These are phyloP conservation scores for Triplophysa yarkandensis DNA, from an alignment of 2,797 vertebrate species.

Conservation along the genomic window DNA sequence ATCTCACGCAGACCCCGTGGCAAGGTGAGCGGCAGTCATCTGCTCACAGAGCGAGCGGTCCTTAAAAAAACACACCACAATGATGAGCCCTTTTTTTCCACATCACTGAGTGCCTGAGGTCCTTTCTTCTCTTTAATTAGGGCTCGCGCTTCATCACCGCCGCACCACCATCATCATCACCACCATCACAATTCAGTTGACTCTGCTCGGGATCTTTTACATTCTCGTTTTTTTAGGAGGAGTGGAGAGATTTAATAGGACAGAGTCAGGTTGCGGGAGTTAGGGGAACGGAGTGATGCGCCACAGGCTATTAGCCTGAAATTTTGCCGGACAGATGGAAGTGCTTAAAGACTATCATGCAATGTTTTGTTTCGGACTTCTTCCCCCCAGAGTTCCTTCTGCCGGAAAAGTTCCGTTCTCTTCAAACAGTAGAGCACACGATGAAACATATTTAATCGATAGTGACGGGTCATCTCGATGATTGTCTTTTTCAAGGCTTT, in stretches of 20 bases:
- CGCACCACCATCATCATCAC: constrained; percentile 53
- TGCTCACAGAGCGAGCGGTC: constrained; percentile 85
- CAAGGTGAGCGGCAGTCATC: constrained; percentile 98
- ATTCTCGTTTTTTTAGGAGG: constrained; percentile 71
- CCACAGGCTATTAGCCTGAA: constrained; percentile 93
- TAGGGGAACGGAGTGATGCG: constrained; percentile 78
- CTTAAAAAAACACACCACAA: constrained; percentile 69
- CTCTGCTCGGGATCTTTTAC: constrained; percentile 63
- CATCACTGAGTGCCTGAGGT: constrained; percentile 87
- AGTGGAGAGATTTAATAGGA: constrained; percentile 92
- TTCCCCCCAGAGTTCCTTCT: constrained; percentile 64
- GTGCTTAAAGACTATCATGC: constrained; percentile 96
- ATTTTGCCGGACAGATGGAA: constrained; percentile 96
- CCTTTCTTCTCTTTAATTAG: constrained; percentile 75
- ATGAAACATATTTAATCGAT: constrained; percentile 30
- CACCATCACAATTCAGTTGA: constrained; percentile 56
- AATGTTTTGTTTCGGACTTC: constrained; percentile 74
- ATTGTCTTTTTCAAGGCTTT: constrained; percentile 3
- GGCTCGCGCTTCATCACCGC: constrained; percentile 60
- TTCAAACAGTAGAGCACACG: constrained; percentile 49
- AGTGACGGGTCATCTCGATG: constrained; percentile 20
- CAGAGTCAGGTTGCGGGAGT: constrained; percentile 92
- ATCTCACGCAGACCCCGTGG: constrained; percentile 97
- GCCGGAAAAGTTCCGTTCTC: constrained; percentile 60
- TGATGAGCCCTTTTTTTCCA: constrained; percentile 76